A percentile compares a stretch with the other conserved stretches of the same genome.
Conservation (phyloP, 2,113 vertebrate species). For the Pheucticus melanocephalus region DNA sequence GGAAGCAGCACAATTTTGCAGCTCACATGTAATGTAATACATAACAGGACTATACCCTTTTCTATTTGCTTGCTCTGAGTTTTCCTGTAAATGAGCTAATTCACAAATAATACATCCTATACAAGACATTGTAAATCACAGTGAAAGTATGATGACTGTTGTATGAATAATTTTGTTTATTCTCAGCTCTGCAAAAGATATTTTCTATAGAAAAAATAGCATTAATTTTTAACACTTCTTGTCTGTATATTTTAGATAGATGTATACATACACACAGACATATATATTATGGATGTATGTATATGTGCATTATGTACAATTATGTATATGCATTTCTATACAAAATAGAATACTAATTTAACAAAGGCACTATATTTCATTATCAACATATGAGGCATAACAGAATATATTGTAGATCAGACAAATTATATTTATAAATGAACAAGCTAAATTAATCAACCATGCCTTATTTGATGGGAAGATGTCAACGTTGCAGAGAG, state of each 20-base stretch:
- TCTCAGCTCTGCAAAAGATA: not conserved
- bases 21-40: not conserved
- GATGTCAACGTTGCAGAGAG: not conserved
- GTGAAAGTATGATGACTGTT: not conserved
- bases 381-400: not conserved
- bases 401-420: not conserved
- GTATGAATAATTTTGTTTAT: not conserved
- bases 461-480: not conserved
- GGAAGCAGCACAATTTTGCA: not conserved
- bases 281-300: not conserved
- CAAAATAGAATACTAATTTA: not conserved
- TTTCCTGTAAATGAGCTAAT: not conserved
- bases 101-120: not conserved
- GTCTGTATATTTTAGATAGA: not conserved
- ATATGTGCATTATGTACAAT: not conserved
- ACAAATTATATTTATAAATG: not conserved
- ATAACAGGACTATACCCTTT: not conserved
- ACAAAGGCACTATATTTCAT: not conserved
- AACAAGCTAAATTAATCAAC: not conserved
- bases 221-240: not conserved
- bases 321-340: not conserved
- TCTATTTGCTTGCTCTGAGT: not conserved
- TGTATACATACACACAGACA: not conserved
- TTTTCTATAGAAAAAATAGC: not conserved
- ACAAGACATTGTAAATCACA: not conserved